Percentiles rank a stretch among this genome's conserved stretches.
Evolutionary conservation across 1,140 invertebrate genomes (phyloP).

Genomic region (Trichonephila inaurata): DNA sequence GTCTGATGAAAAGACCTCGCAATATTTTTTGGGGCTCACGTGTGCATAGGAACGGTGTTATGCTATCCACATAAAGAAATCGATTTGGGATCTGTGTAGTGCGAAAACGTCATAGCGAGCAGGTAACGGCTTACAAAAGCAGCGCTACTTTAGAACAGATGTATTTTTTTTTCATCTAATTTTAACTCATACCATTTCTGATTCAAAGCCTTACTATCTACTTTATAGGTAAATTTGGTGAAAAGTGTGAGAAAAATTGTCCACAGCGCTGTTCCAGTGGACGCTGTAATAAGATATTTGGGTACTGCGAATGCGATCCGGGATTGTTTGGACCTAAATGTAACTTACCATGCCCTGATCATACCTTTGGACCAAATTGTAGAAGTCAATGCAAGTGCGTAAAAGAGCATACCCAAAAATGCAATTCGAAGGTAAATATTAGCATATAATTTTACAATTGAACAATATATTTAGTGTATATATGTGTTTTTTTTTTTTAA

Average conservation of each 20-base stretch:
- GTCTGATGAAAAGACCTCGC: no score
- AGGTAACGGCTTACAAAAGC: no score
- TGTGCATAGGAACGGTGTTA: no score
- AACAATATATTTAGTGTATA: not conserved
- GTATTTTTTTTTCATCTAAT: no score
- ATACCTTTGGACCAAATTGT: conserved; percentile 84
- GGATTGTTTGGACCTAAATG: conserved; percentile 75
- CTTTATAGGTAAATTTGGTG: conserved; percentile 65
- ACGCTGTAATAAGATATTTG: conserved; percentile 67
- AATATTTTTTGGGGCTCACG: no score
- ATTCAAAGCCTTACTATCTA: not conserved
- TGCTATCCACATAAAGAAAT: no score
- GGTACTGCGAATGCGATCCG: conserved; percentile 73
- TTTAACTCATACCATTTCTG: no score
- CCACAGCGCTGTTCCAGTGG: conserved; percentile 70
- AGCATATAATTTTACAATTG: not conserved
- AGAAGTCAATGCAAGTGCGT: conserved; percentile 89
- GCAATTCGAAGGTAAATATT: conserved; percentile 72
- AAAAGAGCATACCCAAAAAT: conserved; percentile 75
- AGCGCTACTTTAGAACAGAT: no score
- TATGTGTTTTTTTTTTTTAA: not conserved
- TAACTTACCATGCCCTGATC: conserved; percentile 80
- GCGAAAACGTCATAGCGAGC: no score
- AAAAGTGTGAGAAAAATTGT: conserved; percentile 81
- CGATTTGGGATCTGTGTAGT: no score